Conservation (phyloP, 2,888 invertebrate species). For the Rhingia campestris region DNA sequence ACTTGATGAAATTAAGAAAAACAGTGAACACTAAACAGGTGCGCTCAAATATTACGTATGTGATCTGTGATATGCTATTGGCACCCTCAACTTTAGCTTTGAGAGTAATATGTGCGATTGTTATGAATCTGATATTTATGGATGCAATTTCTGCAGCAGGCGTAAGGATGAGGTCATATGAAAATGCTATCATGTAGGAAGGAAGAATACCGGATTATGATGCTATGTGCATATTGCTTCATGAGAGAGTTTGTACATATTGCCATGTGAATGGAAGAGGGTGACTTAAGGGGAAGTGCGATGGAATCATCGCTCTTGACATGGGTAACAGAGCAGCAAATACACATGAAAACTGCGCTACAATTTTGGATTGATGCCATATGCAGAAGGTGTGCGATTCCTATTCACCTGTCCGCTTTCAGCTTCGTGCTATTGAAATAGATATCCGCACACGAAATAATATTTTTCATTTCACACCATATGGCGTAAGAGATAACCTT, state of each 20-base stretch:
- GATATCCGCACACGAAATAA: slow-evolving; percentile 65
- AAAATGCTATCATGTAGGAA: slow-evolving; percentile 61
- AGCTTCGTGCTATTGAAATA: slow-evolving; percentile 45
- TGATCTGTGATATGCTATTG: slow-evolving; percentile 47
- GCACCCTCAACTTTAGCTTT: not conserved
- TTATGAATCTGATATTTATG: slow-evolving; percentile 72
- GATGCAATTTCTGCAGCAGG: slow-evolving; percentile 65
- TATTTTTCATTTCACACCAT: slow-evolving; percentile 67
- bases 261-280: slow-evolving; percentile 7
- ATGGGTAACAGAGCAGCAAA: slow-evolving; percentile 69
- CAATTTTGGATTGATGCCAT: slow-evolving; percentile 67
- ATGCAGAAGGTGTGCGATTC: slow-evolving; percentile 66
- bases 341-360: slow-evolving; percentile 61
- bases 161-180: slow-evolving; percentile 10
- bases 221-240: slow-evolving; percentile 42
- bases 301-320: slow-evolving; percentile 66
- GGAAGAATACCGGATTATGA: slow-evolving; percentile 66
- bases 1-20: slow-evolving; percentile 69
- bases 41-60: slow-evolving; percentile 27
- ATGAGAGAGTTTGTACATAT: slow-evolving; percentile 44
- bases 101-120: slow-evolving; percentile 54
- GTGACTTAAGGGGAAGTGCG: slow-evolving; percentile 22
- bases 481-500: slow-evolving; percentile 52
- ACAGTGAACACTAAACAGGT: slow-evolving; percentile 48
- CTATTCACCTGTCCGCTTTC: slow-evolving; percentile 53